A percentile compares a stretch with the other conserved stretches of the same genome.
These are phyloP conservation scores for Psittacula echo DNA, from an alignment of 2,797 vertebrate genomes.

Conservation along the genomic window DNA sequence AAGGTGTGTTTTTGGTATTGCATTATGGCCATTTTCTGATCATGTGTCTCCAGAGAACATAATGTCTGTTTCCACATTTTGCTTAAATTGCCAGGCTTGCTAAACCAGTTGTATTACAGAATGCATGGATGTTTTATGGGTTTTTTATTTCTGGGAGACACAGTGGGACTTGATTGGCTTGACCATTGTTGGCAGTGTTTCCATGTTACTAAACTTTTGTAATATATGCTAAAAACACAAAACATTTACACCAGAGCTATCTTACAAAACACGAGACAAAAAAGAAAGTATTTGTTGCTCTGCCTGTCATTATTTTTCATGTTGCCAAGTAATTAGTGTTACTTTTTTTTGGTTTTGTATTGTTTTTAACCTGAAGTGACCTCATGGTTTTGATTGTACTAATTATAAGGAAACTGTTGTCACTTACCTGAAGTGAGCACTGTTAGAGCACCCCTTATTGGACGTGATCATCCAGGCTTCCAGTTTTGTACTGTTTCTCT, in stretches of 20 bases:
- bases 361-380: background rate
- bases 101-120: background rate
- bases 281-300: background rate
- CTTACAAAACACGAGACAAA: background rate
- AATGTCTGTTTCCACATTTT: background rate
- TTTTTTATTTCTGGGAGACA: background rate
- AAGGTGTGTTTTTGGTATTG: background rate
- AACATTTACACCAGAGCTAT: background rate
- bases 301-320: background rate
- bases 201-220: background rate
- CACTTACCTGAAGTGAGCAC: background rate
- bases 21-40: background rate
- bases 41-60: background rate
- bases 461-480: background rate
- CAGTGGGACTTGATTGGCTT: background rate
- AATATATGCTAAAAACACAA: background rate
- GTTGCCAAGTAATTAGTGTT: background rate
- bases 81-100: background rate
- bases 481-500: background rate
- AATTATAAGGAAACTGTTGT: background rate
- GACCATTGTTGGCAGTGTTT: background rate
- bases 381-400: background rate
- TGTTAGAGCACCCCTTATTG: conserved; percentile 18
- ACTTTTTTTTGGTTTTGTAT: too few relatives aligned
- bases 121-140: background rate